Base-by-base conservation (phyloP, 2,888 invertebrate species). In the Hydroisotoma schaefferi region DNA sequence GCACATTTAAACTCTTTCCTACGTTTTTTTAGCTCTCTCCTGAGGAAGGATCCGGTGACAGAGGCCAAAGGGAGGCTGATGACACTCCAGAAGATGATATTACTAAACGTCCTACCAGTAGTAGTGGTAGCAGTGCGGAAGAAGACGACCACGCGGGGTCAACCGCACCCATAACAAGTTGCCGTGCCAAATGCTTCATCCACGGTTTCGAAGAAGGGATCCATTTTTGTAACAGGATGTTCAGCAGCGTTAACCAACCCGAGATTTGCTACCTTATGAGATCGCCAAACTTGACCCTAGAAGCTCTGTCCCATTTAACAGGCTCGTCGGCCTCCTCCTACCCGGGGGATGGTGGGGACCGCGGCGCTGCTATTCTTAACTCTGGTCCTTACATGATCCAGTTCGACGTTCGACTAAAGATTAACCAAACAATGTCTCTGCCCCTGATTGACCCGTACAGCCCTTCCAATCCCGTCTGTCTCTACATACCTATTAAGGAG, bases 401-500 rank as follows among this genome's bases (percentile, higher is more conserved):
- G n/a, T 63, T 63, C 26, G 51, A 44, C 1, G 38, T 60, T 6
- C 60, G 55, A 37, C 22, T 63, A 8, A 60, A 46, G 51, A 63
- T 63, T 15, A 51, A 6, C 15, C 5, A 55, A n/a, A 60, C 52
- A 2, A 4, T 20, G 22, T 28, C 59, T 20, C 28, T 49, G 4
- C 1, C 53, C 15, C 27, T 49, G 15, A 4, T 15, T 27, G 40
- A 38, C 15, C 40, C 40, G 5, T 53, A 23, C 23, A 27, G n/a
- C n/a, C 20, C 18, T 3, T 22, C 29, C 12, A 43, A 37, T 2
- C 23, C 53, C 2, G 51, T 53, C 20, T 68, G 69, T 53, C 44
- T 72, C 18, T 62, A 58, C 46, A 56, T 72, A 1, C 63, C 63
- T 0, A 54, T 72, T 25, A 44, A 59, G 4, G 55, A 60, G 18